phyloP scores from a whole-genome alignment of 2,797 vertebrate genomes.

The Anguilla megastoma region DNA sequence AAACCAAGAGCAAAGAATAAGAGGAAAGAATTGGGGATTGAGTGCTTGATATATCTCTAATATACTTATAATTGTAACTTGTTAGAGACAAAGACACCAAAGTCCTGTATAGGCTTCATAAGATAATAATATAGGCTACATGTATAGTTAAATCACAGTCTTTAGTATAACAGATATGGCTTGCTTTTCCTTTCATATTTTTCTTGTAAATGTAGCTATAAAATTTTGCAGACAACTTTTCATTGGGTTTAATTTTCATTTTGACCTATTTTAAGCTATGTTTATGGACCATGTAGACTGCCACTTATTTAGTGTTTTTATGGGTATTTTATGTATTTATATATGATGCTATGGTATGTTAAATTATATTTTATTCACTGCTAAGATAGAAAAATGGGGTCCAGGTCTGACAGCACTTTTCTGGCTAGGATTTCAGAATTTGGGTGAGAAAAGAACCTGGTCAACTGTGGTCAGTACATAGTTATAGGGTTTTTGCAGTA shows the following conservation, averaged over 20 bases:
- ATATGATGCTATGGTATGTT: too few species aligned
- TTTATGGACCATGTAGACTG: too few species aligned
- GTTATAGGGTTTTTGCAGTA: background rate
- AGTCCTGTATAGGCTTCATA: background rate
- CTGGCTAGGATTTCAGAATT: too few species aligned
- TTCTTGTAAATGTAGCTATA: background rate
- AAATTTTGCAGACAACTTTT: background rate
- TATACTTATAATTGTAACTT: background rate
- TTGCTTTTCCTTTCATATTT: background rate
- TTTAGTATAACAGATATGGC: background rate
- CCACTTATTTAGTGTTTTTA: too few species aligned
- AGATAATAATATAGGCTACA: background rate
- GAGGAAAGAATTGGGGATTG: background rate
- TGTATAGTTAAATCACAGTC: slow-evolving; percentile 1
- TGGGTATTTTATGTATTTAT: too few species aligned
- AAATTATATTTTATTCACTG: too few species aligned
- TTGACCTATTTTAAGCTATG: background rate
- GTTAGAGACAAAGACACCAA: background rate
- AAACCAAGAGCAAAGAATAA: background rate
- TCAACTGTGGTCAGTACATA: background rate
- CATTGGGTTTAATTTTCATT: background rate
- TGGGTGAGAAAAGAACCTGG: background rate
- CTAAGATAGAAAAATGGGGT: too few species aligned
- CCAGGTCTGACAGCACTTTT: background rate
- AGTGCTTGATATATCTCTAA: background rate